Evolutionary conservation across 2,888 invertebrate genomes (phyloP).

Genomic region (Drosophila mimetica): DNA sequence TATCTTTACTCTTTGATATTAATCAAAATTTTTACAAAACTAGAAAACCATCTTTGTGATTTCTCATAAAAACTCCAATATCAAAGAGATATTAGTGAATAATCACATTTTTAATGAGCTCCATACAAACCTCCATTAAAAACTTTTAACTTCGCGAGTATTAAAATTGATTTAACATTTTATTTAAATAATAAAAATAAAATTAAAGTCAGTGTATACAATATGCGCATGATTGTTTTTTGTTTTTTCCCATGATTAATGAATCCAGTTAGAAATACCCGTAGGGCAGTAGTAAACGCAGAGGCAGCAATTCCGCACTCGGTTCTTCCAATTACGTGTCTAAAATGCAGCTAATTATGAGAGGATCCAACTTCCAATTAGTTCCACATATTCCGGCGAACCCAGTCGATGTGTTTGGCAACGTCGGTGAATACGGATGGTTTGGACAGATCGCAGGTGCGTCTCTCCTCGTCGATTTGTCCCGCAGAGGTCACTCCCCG

Average conservation of each 20-base stretch:
- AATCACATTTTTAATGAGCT: too few relatives aligned
- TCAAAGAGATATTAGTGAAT: too few relatives aligned
- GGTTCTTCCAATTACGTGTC: constrained; percentile 24
- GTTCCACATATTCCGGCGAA: constrained; percentile 79
- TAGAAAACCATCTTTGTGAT: too few relatives aligned
- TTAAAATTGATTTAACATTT: too few relatives aligned
- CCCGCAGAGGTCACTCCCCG: constrained; percentile 85
- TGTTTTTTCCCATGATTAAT: constrained; percentile 7
- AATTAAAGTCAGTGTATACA: background rate
- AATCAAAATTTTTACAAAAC: background rate
- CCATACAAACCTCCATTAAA: too few relatives aligned
- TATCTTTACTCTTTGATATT: too few relatives aligned
- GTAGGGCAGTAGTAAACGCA: constrained; percentile 12
- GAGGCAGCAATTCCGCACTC: background rate
- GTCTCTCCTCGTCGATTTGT: constrained; percentile 56
- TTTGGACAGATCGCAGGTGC: constrained; percentile 86
- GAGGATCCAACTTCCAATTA: constrained; percentile 6
- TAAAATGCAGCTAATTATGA: background rate
- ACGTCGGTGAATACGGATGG: constrained; percentile 88
- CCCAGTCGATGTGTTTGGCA: constrained; percentile 86
- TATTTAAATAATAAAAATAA: background rate
- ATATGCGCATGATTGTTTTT: background rate
- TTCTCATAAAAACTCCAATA: too few relatives aligned
- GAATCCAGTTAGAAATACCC: constrained; percentile 31
- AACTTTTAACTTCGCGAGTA: too few relatives aligned